Evolutionary conservation across 2,888 invertebrate genomes (phyloP).

Genomic region (Drosophila pseudotalamancana): DNA sequence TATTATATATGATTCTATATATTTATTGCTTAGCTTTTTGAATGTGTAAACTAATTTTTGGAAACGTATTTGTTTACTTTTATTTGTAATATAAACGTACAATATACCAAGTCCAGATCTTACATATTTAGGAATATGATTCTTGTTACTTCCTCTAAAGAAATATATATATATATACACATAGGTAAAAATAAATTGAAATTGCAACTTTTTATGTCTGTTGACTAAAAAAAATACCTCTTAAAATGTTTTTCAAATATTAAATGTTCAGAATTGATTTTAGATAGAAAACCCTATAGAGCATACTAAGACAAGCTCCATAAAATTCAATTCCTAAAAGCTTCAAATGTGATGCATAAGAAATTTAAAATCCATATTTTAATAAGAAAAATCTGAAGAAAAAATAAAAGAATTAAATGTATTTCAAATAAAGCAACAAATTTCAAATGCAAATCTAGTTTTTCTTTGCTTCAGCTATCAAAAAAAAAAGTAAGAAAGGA

Average conservation of each 20-base stretch:
- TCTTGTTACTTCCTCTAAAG: conserved; percentile 35
- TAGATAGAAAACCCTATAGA: conserved; percentile 35
- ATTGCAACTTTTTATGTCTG: conserved; percentile 17
- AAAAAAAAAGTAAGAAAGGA: not conserved
- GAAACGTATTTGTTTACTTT: conserved; percentile 42
- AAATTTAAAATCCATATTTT: conserved; percentile 60
- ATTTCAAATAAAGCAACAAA: conserved; percentile 38
- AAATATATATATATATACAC: conserved; percentile 16
- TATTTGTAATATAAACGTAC: conserved; percentile 25
- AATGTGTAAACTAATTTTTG: conserved; percentile 36
- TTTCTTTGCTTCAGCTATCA: conserved; percentile 24
- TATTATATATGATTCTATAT: too few relatives aligned
- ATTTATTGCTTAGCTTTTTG: conserved; percentile 18
- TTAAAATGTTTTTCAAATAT: conserved; percentile 14
- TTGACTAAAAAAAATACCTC: conserved; percentile 26
- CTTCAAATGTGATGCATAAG: conserved; percentile 67
- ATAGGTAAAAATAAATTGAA: conserved; percentile 13
- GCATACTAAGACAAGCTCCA: conserved; percentile 32
- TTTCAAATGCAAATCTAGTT: not conserved
- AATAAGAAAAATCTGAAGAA: conserved; percentile 38
- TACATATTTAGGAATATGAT: conserved; percentile 56
- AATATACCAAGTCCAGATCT: conserved; percentile 62
- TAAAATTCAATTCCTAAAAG: conserved; percentile 35
- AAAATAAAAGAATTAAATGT: conserved; percentile 18
- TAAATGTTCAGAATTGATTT: conserved; percentile 41